These are phyloP conservation scores for Caenorhabditis becei DNA, from an alignment of 2,888 invertebrate species.

Conservation along the genomic window DNA sequence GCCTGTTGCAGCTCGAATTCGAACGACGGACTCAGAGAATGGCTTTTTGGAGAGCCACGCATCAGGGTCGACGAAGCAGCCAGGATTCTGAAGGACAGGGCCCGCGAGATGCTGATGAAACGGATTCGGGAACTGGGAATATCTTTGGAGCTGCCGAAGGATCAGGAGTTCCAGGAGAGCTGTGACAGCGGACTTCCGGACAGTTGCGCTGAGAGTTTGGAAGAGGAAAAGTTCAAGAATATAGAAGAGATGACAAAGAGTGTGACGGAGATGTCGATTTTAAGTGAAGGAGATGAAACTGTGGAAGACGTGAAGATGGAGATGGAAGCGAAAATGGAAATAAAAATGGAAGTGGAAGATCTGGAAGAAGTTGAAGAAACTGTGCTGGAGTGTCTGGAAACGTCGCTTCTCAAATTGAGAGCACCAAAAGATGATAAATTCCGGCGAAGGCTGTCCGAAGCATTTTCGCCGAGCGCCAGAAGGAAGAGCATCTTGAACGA, in stretches of 20 bases:
- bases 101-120: constrained; percentile 29
- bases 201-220: constrained; percentile 22
- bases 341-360: not conserved
- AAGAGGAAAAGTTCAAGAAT: not conserved
- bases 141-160: constrained; percentile 22
- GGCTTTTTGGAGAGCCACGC: constrained; percentile 70
- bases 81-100: constrained; percentile 48
- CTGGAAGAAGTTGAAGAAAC: constrained; percentile 31
- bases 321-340: no score
- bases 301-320: not conserved
- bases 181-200: constrained; percentile 51
- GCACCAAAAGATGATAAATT: constrained; percentile 40
- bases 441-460: constrained; percentile 31
- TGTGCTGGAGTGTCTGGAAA: constrained; percentile 41
- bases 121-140: constrained; percentile 56
- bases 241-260: constrained; percentile 30
- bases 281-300: not conserved
- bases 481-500: constrained; percentile 18
- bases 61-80: constrained; percentile 64
- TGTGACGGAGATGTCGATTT: constrained; percentile 21
- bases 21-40: constrained; percentile 67
- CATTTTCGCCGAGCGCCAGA: constrained; percentile 33
- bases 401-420: constrained; percentile 46
- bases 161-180: constrained; percentile 34
- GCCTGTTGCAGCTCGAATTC: constrained; percentile 45